Percentiles rank a stretch among this genome's conserved stretches.
Conservation (phyloP, 1,140 invertebrate genomes). For the Sarcophaga bullata region DNA sequence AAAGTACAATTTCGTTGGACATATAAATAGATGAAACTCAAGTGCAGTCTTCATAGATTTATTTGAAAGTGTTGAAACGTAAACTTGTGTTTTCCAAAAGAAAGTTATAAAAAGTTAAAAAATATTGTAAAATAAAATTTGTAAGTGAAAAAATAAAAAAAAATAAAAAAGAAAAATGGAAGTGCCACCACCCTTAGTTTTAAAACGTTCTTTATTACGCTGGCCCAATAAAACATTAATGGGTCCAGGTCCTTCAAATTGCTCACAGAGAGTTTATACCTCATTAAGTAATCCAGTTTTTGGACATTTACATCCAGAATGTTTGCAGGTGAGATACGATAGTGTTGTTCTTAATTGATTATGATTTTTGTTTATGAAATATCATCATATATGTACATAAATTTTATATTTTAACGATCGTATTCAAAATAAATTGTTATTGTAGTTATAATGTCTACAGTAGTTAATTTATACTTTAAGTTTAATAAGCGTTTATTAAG, state of each 20-base stretch:
- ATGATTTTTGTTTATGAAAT: no score
- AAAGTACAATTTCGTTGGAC: not conserved
- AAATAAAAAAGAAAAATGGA: slow-evolving; percentile 52
- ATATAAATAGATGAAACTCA: not conserved
- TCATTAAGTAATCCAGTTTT: slow-evolving; percentile 73
- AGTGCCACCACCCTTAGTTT: slow-evolving; percentile 66
- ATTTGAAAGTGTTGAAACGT: not conserved
- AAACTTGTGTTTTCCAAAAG: not conserved
- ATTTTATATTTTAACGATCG: no score
- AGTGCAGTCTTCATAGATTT: not conserved
- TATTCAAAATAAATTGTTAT: no score
- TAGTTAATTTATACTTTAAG: no score
- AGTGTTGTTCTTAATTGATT: no score
- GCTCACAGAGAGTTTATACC: slow-evolving; percentile 73
- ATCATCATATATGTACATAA: no score
- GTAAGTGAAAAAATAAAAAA: not conserved
- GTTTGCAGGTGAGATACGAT: slow-evolving; percentile 70
- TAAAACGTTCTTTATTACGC: slow-evolving; percentile 72
- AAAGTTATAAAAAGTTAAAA: no score
- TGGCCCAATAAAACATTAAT: slow-evolving; percentile 77
- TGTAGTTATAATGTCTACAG: no score
- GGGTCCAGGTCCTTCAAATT: slow-evolving; percentile 83
- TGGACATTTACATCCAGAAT: slow-evolving; percentile 79
- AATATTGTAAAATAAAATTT: no score
- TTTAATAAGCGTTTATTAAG: no score